These are phyloP conservation scores for Netelia melanura DNA, from an alignment of 2,888 invertebrate species.

Conservation along the genomic window DNA sequence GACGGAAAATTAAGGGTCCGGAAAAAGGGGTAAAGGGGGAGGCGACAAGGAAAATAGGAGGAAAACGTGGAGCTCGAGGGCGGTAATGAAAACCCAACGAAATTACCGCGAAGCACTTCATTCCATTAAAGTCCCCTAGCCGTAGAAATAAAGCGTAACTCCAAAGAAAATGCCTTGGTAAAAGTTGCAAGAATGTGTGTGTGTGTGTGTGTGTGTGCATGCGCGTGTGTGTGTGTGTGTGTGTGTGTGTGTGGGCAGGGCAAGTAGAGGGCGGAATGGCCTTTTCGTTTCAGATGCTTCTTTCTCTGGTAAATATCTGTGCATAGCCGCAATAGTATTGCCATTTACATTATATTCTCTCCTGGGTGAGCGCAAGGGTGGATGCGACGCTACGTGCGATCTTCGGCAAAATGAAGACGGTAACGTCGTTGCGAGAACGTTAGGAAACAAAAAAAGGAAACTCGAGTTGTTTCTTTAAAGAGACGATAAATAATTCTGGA, in stretches of 20 bases:
- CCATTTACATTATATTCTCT: conserved; percentile 69
- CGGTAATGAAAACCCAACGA: conserved; percentile 71
- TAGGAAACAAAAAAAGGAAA: conserved; percentile 44
- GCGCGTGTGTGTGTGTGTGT: no score
- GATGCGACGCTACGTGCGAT: conserved; percentile 33
- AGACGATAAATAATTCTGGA: conserved; percentile 71
- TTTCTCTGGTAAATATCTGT: conserved; percentile 27
- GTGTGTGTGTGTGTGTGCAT: not conserved
- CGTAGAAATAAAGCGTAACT: conserved; percentile 63
- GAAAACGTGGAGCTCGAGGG: conserved; percentile 48
- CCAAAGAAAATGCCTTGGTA: conserved; percentile 24
- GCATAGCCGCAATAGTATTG: conserved; percentile 38
- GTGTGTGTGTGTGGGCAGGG: conserved; percentile 18
- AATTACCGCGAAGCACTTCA: conserved; percentile 70
- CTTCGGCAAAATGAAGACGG: conserved; percentile 40
- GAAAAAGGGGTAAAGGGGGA: conserved; percentile 25
- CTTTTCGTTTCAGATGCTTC: conserved; percentile 49
- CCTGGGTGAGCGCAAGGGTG: conserved; percentile 33
- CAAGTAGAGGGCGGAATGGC: conserved; percentile 44
- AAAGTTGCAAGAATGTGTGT: not conserved
- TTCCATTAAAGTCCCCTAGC: conserved; percentile 68
- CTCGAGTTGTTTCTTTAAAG: conserved; percentile 69
- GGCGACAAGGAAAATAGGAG: conserved; percentile 12
- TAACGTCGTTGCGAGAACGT: conserved; percentile 50
- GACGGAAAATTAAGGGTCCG: conserved; percentile 57